These are phyloP conservation scores for Chlorodrepanis virens DNA, from an alignment of 2,113 vertebrate genomes.

Conservation along the genomic window DNA sequence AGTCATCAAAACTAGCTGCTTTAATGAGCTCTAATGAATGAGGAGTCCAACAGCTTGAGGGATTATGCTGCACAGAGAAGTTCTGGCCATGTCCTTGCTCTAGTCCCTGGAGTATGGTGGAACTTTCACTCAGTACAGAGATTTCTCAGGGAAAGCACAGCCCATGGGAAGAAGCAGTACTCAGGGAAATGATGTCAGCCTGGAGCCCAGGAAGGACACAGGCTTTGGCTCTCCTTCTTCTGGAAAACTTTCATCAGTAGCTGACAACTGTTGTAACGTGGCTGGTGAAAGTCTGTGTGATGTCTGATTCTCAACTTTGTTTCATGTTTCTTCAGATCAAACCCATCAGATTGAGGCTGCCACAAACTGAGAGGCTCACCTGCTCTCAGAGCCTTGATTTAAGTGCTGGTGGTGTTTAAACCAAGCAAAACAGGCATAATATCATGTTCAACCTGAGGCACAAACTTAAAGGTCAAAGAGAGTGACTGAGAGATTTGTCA, in stretches of 20 bases:
- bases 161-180: neutral
- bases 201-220: neutral
- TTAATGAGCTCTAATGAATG: neutral
- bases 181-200: neutral
- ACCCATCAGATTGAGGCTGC: neutral
- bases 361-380: neutral
- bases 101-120: neutral
- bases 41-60: neutral
- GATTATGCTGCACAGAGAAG: rapidly evolving
- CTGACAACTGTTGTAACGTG: neutral
- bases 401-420: neutral
- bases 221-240: neutral
- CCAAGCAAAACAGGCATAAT: neutral
- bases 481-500: neutral
- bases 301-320: neutral
- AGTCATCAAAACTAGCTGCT: neutral
- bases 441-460: neutral
- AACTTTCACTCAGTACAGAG: neutral
- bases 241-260: neutral
- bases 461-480: neutral
- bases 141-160: neutral
- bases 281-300: rapidly evolving
- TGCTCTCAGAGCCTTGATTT: neutral
- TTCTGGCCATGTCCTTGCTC: neutral
- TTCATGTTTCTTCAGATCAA: neutral